phyloP scores from a whole-genome alignment of 2,113 vertebrate genomes.

The Muntiacus reevesi region DNA sequence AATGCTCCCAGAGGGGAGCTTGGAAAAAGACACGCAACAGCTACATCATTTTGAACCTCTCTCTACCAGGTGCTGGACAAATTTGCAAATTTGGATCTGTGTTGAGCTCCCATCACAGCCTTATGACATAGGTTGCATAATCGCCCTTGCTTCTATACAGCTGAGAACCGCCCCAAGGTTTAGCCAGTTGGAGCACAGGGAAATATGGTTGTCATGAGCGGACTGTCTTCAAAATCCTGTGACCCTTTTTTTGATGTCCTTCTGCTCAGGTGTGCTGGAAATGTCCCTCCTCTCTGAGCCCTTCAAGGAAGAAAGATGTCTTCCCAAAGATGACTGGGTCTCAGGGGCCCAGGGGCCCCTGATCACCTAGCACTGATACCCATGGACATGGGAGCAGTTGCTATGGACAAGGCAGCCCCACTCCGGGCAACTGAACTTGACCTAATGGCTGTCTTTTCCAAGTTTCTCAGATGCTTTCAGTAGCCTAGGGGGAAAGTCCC shows the following conservation, averaged over 20 bases:
- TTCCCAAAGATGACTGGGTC: neutral
- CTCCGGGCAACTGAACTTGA: neutral
- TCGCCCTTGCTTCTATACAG: neutral
- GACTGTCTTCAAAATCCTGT: accelerated
- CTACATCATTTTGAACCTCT: neutral
- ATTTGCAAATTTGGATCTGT: neutral
- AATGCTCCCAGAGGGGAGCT: neutral
- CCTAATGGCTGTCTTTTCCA: neutral
- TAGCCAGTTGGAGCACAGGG: too few relatives aligned
- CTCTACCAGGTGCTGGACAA: neutral
- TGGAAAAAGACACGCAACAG: neutral
- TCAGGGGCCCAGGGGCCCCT: neutral
- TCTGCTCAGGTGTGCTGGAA: neutral
- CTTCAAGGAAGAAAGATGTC: neutral
- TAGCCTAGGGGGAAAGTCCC: neutral
- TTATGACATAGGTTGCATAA: neutral
- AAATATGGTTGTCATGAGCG: accelerated
- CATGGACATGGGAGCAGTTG: accelerated
- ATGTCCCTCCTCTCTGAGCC: neutral
- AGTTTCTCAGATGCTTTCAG: neutral
- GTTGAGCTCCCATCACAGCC: neutral
- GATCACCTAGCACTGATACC: too few relatives aligned
- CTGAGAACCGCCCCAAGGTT: neutral
- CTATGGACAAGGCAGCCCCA: neutral
- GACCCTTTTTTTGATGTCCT: neutral